phyloP scores from a whole-genome alignment of 2,797 vertebrate species.

The Tokudaia tokunoshimensis region DNA sequence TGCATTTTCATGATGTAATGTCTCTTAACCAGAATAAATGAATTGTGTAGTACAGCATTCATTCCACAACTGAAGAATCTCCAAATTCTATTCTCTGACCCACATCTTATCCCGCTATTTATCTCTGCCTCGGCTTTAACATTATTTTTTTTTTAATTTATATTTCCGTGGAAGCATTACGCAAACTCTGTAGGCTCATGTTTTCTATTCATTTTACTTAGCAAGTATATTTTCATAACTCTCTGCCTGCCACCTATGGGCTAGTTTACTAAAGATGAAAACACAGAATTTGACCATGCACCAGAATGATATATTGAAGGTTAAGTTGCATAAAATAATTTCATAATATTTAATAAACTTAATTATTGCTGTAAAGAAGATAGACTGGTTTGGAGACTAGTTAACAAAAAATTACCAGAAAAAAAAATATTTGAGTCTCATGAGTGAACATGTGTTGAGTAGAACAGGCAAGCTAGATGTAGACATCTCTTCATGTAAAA shows the following conservation, averaged over 20 bases:
- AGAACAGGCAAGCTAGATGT: not conserved
- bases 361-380: not conserved
- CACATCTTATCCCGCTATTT: not conserved
- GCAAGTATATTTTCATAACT: not conserved
- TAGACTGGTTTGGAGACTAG: not conserved
- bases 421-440: not conserved
- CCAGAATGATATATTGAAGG: too few relatives aligned
- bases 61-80: not conserved
- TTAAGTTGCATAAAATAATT: not conserved
- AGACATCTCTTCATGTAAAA: not conserved
- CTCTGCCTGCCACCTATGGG: not conserved
- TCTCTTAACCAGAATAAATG: not conserved
- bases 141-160: not conserved
- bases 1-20: not conserved
- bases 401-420: not conserved
- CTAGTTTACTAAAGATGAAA: not conserved
- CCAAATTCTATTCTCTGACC: not conserved
- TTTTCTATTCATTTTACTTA: not conserved
- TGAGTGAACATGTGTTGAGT: not conserved
- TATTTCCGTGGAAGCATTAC: not conserved
- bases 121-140: not conserved
- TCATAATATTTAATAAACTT: not conserved
- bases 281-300: not conserved
- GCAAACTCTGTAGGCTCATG: not conserved
- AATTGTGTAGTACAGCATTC: not conserved